Conservation (phyloP, 2,797 vertebrate species). For the Propithecus perrieri region DNA sequence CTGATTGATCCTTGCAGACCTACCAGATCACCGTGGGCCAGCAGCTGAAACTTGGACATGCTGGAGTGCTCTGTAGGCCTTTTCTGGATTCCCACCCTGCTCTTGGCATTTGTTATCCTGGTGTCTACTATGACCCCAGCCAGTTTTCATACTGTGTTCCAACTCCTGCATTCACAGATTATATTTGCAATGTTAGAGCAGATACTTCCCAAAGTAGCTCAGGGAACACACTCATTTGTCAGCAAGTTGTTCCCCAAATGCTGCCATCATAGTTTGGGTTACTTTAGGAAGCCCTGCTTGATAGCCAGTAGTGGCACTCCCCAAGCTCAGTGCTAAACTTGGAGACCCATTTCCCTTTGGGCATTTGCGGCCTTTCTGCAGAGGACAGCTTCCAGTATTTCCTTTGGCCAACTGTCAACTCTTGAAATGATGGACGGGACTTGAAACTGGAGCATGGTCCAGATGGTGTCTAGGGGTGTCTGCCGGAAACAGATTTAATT, state of each 20-base stretch:
- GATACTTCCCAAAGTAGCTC: background rate
- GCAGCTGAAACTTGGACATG: background rate
- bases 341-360: background rate
- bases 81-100: background rate
- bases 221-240: background rate
- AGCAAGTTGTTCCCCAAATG: background rate
- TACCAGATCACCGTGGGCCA: background rate
- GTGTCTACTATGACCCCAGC: background rate
- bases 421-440: background rate
- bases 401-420: background rate
- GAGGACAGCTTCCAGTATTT: background rate
- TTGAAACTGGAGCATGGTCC: background rate
- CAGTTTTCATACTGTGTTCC: background rate
- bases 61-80: background rate
- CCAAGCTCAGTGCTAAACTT: background rate
- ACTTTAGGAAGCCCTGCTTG: background rate
- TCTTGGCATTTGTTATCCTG: background rate
- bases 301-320: background rate
- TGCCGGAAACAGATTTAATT: background rate
- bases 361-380: background rate
- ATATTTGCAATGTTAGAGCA: background rate
- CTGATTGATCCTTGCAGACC: background rate
- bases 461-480: background rate
- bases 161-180: background rate
- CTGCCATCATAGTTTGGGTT: background rate